Evolutionary conservation across 2,797 vertebrate species (phyloP), one percentile per base, ranked within the genome.

Genomic region (Smutsia gigantea): DNA sequence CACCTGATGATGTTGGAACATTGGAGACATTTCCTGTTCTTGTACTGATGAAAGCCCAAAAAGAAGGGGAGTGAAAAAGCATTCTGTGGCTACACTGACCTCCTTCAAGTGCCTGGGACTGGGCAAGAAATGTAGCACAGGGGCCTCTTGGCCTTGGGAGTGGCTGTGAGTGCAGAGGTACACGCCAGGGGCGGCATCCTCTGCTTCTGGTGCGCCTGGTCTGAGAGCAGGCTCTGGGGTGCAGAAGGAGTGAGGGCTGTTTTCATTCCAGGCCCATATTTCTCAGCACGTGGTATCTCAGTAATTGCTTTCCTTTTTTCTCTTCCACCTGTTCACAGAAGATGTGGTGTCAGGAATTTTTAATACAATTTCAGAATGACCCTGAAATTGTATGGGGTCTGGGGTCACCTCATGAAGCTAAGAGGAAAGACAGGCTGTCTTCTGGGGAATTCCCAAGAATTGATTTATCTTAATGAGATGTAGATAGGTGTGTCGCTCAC

Each of bases 391-490:
- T 94, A 18, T 93, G 66, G 34, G 90, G n/a, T 85, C 69, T 57
- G 49, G 78, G 64, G 46, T 96, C 39, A 94, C 66, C 88, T 85
- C 10, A 19, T 96, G 64, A 95, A 79, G 27, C 77, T 87, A 49
- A 88, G 39, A 72, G 64, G 69, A 96, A 87, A 92, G 85, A 64
- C 34, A 3, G 12, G 57, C 57, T 51, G 19, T 83, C 46, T 97
- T 96, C 69, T 77, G 86, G 82, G 93, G 90, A 94, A 91, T 97
- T 95, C 55, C 55, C 64, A 69, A 78, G 18, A 95, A 96, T n/a
- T 95, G 86, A 96, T 93, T 96, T 86, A 49, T 96, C 94, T 96
- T 96, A 96, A 96, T 91, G 66, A 96, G 37, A 95, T 95, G 78
- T 68, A 95, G 77, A 96, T 89, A 93, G 83, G 72, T 93, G 29